phyloP scores from a whole-genome alignment of 2,113 vertebrate genomes.

The Cebidichthys violaceus region DNA sequence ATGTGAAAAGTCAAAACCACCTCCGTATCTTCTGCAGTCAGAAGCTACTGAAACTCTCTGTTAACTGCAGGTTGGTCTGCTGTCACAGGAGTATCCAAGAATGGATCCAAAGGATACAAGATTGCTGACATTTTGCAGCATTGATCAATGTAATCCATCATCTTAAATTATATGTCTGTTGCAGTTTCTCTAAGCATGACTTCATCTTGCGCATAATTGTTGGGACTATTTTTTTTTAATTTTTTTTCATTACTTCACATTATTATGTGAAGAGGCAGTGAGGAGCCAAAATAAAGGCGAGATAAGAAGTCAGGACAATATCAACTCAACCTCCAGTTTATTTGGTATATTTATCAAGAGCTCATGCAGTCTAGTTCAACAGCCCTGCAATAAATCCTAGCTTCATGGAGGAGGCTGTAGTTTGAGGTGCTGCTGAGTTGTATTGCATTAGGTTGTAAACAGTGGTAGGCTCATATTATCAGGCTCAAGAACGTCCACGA shows the following conservation, averaged over 20 bases:
- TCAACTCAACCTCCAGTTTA: background rate
- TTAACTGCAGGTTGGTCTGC: background rate
- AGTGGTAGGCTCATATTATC: constrained; percentile 7
- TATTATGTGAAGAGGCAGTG: constrained; percentile 10
- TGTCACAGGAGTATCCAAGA: background rate
- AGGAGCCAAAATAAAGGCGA: constrained; percentile 4
- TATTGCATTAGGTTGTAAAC: background rate
- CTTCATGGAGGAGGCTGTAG: background rate
- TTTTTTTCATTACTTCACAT: constrained; percentile 6
- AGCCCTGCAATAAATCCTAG: background rate
- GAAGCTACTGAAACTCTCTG: constrained; percentile 2
- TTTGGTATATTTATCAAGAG: constrained; percentile 5
- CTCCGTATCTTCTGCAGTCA: constrained; percentile 7
- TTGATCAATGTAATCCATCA: constrained; percentile 32
- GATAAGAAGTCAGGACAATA: background rate
- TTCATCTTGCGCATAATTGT: constrained; percentile 18
- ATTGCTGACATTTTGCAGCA: constrained; percentile 17
- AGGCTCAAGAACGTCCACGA: background rate
- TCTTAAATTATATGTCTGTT: background rate
- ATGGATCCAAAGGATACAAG: background rate
- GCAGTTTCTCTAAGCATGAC: background rate
- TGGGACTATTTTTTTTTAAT: background rate
- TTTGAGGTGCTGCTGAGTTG: constrained; percentile 11
- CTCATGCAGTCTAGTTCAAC: background rate
- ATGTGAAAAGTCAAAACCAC: constrained; percentile 20